Conservation (phyloP, 2,113 vertebrate genomes). For the Myotis brandtii region DNA sequence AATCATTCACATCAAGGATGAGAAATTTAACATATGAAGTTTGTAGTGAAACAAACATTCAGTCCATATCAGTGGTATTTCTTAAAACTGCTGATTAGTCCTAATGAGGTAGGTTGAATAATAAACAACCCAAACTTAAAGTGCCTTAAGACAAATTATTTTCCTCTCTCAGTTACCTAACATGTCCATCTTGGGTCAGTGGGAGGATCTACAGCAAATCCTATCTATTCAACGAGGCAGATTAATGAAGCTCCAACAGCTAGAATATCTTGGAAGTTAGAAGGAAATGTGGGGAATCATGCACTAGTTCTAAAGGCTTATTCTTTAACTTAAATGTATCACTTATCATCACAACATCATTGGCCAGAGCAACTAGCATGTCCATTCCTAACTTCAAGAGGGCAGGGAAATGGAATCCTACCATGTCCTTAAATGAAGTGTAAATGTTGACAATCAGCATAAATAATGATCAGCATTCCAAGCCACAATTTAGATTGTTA, state of each 20-base stretch:
- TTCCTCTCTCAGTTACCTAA: not conserved
- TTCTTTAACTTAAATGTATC: not conserved
- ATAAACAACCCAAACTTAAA: not conserved
- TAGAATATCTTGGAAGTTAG: not conserved
- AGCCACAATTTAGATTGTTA: not conserved
- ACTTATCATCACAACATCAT: not conserved
- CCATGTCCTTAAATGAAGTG: not conserved
- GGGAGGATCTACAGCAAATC: not conserved
- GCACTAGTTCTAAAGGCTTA: not conserved
- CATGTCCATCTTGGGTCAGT: not conserved
- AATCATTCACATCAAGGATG: not conserved
- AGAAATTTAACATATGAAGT: not conserved
- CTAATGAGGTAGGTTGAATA: not conserved
- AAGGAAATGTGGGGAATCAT: not conserved
- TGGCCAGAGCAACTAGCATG: not conserved
- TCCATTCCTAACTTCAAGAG: not conserved
- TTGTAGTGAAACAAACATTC: not conserved
- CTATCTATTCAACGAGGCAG: not conserved
- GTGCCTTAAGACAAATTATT: not conserved
- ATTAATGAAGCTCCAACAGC: not conserved
- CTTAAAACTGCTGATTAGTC: not conserved
- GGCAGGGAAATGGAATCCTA: not conserved
- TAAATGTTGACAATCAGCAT: not conserved
- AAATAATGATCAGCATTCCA: not conserved
- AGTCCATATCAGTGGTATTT: not conserved